These are phyloP conservation scores for Cephalopachus bancanus DNA, from an alignment of 2,797 vertebrate genomes.

Conservation along the genomic window DNA sequence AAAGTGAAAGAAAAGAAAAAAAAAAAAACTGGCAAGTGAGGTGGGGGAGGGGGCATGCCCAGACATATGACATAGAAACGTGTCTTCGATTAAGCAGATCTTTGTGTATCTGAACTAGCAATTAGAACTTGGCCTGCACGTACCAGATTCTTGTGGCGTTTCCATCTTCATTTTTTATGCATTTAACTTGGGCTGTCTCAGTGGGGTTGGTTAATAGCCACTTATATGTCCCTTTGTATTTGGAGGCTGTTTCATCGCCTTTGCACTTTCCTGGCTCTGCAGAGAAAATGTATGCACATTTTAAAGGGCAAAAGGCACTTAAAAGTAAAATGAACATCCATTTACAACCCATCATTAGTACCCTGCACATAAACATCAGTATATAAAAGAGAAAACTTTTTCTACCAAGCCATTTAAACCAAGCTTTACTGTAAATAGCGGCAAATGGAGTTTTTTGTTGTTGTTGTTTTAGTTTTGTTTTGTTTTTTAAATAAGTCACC, in stretches of 20 bases:
- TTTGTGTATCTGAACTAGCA: constrained; percentile 4
- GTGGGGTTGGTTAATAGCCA: constrained; percentile 83
- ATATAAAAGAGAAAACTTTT: constrained; percentile 61
- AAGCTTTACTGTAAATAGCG: constrained; percentile 65
- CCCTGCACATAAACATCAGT: constrained; percentile 27
- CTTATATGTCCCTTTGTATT: constrained; percentile 85
- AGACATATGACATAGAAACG: constrained; percentile 3
- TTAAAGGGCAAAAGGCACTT: constrained; percentile 71
- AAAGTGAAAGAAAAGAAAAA: constrained; percentile 3
- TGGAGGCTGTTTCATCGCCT: constrained; percentile 69
- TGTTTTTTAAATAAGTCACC: not conserved
- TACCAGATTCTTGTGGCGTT: constrained; percentile 85
- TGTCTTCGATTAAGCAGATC: not conserved
- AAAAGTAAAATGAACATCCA: constrained; percentile 61
- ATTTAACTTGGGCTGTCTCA: constrained; percentile 69
- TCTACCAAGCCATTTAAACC: constrained; percentile 55
- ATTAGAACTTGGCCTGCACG: constrained; percentile 57
- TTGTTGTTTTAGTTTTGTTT: too few relatives aligned
- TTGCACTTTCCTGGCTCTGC: constrained; percentile 83
- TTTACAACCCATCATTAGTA: constrained; percentile 65
- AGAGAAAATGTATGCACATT: constrained; percentile 73
- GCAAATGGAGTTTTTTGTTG: constrained; percentile 21
- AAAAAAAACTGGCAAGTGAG: not conserved
- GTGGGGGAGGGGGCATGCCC: not conserved
- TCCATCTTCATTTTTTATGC: constrained; percentile 80